A percentile compares a stretch with the other conserved stretches of the same genome.
Evolutionary conservation across 2,888 invertebrate species (phyloP).

Genomic region (Crioceris asparagi): DNA sequence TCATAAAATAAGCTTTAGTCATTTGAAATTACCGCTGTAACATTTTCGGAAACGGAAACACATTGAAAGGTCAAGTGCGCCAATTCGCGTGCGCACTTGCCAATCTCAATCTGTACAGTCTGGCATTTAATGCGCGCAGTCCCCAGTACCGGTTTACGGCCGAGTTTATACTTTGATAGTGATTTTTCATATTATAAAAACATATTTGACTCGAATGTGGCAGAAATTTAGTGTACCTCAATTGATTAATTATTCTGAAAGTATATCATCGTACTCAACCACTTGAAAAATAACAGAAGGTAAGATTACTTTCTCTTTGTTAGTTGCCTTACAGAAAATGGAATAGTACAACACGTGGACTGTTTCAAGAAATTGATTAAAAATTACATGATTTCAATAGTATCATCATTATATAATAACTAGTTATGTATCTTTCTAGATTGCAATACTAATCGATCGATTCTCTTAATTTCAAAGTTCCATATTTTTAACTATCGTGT

Average conservation of each 20-base stretch:
- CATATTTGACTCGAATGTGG: conserved; percentile 32
- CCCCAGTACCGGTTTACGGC: conserved; percentile 30
- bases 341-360: conserved; percentile 28
- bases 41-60: too few relatives aligned
- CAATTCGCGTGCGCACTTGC: too few relatives aligned
- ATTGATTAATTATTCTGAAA: conserved; percentile 18
- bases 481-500: too few relatives aligned
- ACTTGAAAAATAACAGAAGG: conserved; percentile 25
- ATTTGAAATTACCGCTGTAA: too few relatives aligned
- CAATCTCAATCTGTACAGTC: too few relatives aligned
- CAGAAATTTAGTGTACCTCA: conserved; percentile 23
- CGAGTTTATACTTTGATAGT: conserved; percentile 21
- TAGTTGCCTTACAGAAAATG: conserved; percentile 18
- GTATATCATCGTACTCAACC: conserved; percentile 21
- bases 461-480: too few relatives aligned
- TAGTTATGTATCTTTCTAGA: too few relatives aligned
- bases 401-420: neutral
- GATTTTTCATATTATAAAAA: conserved; percentile 24
- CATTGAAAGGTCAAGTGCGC: too few relatives aligned
- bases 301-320: conserved; percentile 22
- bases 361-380: conserved; percentile 7
- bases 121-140: conserved; percentile 30
- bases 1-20: too few relatives aligned
- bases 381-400: neutral
- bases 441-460: too few relatives aligned